Evolutionary conservation across 2,888 invertebrate genomes (phyloP).

Genomic region (Drosophila tripunctata): DNA sequence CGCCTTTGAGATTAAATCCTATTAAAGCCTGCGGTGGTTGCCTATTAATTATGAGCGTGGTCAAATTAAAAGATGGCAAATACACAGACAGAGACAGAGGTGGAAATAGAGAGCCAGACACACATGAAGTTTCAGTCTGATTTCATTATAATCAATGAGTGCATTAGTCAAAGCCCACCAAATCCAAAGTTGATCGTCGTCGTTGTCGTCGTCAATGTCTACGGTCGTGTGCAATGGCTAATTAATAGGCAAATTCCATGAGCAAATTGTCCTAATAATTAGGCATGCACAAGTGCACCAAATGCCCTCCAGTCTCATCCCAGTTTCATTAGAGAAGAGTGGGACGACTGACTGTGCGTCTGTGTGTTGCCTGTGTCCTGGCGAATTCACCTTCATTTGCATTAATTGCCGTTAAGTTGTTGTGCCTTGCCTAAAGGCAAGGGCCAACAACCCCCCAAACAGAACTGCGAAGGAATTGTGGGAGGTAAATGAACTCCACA

Average conservation of each 20-base stretch:
- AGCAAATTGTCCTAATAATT: constrained; percentile 77
- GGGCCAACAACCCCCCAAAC: neutral
- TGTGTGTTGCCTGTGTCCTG: constrained; percentile 23
- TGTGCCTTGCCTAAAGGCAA: constrained; percentile 33
- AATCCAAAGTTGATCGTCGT: constrained; percentile 52
- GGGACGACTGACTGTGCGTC: neutral
- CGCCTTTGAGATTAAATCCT: constrained; percentile 39
- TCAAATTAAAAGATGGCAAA: constrained; percentile 64
- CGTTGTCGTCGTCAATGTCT: constrained; percentile 33
- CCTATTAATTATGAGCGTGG: constrained; percentile 68
- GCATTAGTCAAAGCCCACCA: constrained; percentile 67
- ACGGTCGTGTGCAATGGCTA: constrained; percentile 60
- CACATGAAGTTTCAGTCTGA: constrained; percentile 48
- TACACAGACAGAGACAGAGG: neutral
- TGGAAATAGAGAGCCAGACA: neutral
- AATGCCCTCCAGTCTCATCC: constrained; percentile 30
- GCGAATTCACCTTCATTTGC: constrained; percentile 71
- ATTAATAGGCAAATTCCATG: constrained; percentile 78
- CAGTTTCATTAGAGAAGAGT: neutral
- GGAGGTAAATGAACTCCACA: constrained; percentile 22
- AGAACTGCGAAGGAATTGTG: neutral
- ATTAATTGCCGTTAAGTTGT: constrained; percentile 76
- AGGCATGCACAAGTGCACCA: constrained; percentile 76
- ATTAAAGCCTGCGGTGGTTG: constrained; percentile 53
- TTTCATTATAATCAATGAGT: constrained; percentile 77